phyloP scores from a whole-genome alignment of 2,888 invertebrate genomes.

The Chirona hameri region DNA sequence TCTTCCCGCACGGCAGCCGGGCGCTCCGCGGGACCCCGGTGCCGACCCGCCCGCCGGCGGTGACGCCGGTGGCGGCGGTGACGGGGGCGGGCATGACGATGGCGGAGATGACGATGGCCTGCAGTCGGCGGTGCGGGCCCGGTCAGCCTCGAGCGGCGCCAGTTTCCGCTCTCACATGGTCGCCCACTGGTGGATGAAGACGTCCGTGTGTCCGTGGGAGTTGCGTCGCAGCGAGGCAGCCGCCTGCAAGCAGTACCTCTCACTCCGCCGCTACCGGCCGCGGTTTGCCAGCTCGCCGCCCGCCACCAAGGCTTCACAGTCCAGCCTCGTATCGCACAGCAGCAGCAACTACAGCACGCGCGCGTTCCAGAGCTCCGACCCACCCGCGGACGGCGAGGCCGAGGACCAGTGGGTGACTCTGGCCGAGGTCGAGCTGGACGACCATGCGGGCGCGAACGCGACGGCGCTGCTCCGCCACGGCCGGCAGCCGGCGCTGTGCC shows the following conservation, averaged over 20 bases:
- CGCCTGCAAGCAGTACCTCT: not conserved
- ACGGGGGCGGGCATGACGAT: not conserved
- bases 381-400: not conserved
- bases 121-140: not conserved
- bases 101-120: not conserved
- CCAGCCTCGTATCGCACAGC: not conserved
- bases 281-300: not conserved
- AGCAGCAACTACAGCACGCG: not conserved
- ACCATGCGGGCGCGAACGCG: not conserved
- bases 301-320: not conserved
- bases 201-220: conserved; percentile 54
- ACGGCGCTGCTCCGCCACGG: not conserved
- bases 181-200: conserved; percentile 91
- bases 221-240: conserved; percentile 4
- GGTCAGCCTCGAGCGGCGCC: conserved; percentile 23
- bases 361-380: not conserved
- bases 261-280: not conserved
- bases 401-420: conserved; percentile 23
- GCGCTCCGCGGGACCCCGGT: not conserved
- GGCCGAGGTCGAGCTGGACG: conserved; percentile 24
- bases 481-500: not conserved
- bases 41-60: not conserved
- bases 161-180: conserved; percentile 77
- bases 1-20: conserved; percentile 11
- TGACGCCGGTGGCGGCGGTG: not conserved